phyloP scores from a whole-genome alignment of 2,797 vertebrate species.

The Falco berigora region DNA sequence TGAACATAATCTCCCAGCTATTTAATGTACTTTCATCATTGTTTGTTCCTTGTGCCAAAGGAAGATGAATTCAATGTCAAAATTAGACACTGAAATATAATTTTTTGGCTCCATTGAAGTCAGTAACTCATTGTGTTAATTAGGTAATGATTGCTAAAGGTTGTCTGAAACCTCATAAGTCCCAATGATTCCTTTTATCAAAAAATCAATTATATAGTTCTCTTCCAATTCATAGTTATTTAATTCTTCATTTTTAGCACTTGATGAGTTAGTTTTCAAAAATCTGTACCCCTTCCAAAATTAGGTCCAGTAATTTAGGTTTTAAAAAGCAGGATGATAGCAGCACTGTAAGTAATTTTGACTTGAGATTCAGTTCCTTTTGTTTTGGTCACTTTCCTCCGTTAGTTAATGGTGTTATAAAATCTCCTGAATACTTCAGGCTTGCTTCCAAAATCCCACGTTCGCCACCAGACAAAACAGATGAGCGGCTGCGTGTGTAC shows the following conservation, averaged over 20 bases:
- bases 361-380: not conserved
- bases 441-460: not conserved
- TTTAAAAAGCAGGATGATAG: not conserved
- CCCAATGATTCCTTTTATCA: slow-evolving; percentile 4
- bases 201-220: slow-evolving; percentile 52
- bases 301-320: not conserved
- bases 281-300: not conserved
- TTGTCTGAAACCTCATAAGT: slow-evolving; percentile 42
- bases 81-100: not conserved
- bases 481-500: not conserved
- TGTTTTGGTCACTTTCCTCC: not conserved
- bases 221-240: slow-evolving; percentile 34
- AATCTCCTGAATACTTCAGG: not conserved
- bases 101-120: slow-evolving; percentile 56
- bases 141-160: slow-evolving; percentile 27
- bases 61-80: slow-evolving; percentile 30
- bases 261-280: slow-evolving; percentile 56
- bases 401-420: not conserved
- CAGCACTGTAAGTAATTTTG: not conserved
- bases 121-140: slow-evolving; percentile 58
- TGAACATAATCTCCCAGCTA: not conserved
- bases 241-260: slow-evolving; percentile 59
- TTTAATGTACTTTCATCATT: not conserved
- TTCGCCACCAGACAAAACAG: not conserved
- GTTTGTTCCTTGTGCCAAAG: slow-evolving; percentile 3